phyloP scores from a whole-genome alignment of 2,113 vertebrate species.

The Capreolus pygargus region DNA sequence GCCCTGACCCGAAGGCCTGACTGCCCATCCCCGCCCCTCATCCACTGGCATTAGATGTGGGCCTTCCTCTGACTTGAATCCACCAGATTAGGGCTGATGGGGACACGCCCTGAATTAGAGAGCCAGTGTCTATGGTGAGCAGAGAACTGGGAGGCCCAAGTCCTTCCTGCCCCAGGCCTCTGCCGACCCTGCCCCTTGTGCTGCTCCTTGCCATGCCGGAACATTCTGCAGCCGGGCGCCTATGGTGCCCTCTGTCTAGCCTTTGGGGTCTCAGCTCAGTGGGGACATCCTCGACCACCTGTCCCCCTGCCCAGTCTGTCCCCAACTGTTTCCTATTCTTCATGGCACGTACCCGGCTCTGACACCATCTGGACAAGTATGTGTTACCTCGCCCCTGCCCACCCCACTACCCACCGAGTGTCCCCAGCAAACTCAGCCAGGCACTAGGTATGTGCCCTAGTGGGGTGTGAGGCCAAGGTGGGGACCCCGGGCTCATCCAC shows the following conservation, averaged over 20 bases:
- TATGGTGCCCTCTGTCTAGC: not conserved
- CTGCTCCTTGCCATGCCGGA: not conserved
- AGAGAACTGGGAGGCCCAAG: accelerated
- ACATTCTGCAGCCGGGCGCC: accelerated
- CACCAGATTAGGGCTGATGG: not conserved
- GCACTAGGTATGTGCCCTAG: not conserved
- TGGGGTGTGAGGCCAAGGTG: accelerated
- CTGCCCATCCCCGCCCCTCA: not conserved
- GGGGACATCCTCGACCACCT: not conserved
- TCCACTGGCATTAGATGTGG: too few relatives aligned
- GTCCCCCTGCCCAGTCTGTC: not conserved
- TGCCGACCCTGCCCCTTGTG: accelerated
- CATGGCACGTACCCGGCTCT: accelerated
- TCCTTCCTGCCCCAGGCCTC: not conserved
- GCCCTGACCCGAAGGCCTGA: not conserved
- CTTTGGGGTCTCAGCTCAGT: not conserved
- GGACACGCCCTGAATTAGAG: too few relatives aligned
- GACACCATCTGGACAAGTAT: not conserved
- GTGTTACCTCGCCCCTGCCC: accelerated
- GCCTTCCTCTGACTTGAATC: accelerated
- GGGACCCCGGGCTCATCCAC: accelerated
- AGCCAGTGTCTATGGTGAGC: not conserved
- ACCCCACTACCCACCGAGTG: accelerated
- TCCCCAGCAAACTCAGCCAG: not conserved
- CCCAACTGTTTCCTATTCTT: not conserved